Base-by-base conservation (phyloP, 1,140 invertebrate species). In the Heliconius melpomene region DNA sequence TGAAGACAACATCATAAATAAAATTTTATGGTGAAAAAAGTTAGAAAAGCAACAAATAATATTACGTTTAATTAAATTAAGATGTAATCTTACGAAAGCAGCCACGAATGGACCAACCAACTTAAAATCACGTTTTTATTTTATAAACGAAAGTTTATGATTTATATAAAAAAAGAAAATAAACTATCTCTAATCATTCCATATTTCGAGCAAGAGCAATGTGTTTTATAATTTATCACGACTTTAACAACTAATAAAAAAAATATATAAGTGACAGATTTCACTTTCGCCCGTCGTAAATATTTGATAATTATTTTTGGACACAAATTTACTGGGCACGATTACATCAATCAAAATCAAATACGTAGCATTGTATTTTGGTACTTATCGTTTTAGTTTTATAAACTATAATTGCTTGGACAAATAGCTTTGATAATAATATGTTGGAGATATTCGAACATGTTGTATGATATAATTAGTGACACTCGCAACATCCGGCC, bases 231-330 rank as follows among this genome's bases (percentile, higher is more conserved):
- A 66, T 66, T 66, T 66, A 66, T 66, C 60, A 66, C 26, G 60
- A 66, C 60, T 18, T 66, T 66, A 66, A 66, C 60, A 66, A 29
- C 60, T 66, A 38, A 72, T 40, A 72, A 72, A 40, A 72, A 72
- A 38, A 3, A 16, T 40, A 52, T 72, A 38, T 38, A 72, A 72
- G 36, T 72, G 84, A 86, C 84, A 83, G 80, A 83, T 84, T 84
- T 83, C 83, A 87, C 89, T 91, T 91, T 91, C 88, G 87, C 89
- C 79, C 75, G 81, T 88, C 89, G 86, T 85, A 80, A 85, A 83
- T 87, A 79, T 87, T 77, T 88, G 86, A 89, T 87, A 87, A 88
- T 75, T 74, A 74, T 80, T 80, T 80, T 52, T 9, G 13, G 72
- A 20, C 79, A 50, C 32, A 80, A 77, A 74, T 72, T 60, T 76